A percentile compares a stretch with the other conserved stretches of the same genome.
Conservation (phyloP, 1,140 invertebrate genomes). For the Caenorhabditis briggsae region DNA sequence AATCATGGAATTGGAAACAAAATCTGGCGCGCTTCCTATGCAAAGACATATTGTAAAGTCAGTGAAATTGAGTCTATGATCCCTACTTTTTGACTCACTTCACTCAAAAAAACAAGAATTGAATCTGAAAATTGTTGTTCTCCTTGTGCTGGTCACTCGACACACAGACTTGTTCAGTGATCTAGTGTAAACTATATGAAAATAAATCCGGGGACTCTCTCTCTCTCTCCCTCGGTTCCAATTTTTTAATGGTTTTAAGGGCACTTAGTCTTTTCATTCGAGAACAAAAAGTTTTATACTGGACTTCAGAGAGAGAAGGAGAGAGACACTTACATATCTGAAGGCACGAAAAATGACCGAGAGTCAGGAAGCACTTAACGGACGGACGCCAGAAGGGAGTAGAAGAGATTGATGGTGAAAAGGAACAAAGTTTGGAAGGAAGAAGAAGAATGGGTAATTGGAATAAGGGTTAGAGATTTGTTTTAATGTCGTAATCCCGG, state of each 20-base stretch:
- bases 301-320: neutral
- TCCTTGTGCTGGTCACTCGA: slow-evolving; percentile 14
- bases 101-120: too few species aligned
- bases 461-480: neutral
- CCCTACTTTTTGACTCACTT: too few species aligned
- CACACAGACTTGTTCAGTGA: neutral
- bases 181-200: slow-evolving; percentile 56
- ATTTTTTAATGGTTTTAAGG: slow-evolving; percentile 41
- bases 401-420: slow-evolving; percentile 36
- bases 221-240: neutral
- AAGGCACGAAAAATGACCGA: slow-evolving; percentile 51
- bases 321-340: neutral
- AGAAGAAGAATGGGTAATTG: slow-evolving; percentile 13
- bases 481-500: too few species aligned
- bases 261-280: slow-evolving; percentile 11
- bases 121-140: neutral
- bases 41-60: too few species aligned
- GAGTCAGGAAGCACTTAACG: slow-evolving; percentile 54
- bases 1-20: too few species aligned
- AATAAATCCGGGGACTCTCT: neutral
- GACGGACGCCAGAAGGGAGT: neutral
- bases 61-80: neutral
- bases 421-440: slow-evolving; percentile 25
- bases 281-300: slow-evolving; percentile 1
- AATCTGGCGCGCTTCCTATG: too few species aligned